Evolutionary conservation across 2,113 vertebrate genomes (phyloP).

Genomic region (Carettochelys insculpta): DNA sequence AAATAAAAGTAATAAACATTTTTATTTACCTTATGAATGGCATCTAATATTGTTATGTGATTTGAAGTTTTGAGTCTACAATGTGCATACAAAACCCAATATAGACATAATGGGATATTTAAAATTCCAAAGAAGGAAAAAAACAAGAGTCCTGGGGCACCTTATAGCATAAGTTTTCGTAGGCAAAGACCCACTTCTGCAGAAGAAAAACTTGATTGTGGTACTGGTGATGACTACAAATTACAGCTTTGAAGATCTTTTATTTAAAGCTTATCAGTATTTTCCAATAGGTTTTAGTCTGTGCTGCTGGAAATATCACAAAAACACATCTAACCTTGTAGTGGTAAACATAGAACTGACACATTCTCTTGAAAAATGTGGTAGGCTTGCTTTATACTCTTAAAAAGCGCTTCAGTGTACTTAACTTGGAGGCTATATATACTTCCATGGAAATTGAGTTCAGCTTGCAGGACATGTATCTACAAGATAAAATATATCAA

Average conservation of each 20-base stretch:
- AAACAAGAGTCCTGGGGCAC: no score
- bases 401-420: constrained; percentile 53
- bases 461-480: constrained; percentile 54
- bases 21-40: neutral
- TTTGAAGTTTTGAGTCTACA: neutral
- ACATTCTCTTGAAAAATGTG: constrained; percentile 70
- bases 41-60: neutral
- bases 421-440: constrained; percentile 60
- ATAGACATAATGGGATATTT: neutral
- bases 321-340: constrained; percentile 49
- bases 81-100: neutral
- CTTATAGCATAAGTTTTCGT: no score
- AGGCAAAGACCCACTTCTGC: no score
- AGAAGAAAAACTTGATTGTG: neutral
- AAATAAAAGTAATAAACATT: neutral
- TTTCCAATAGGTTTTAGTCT: neutral
- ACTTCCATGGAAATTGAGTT: constrained; percentile 68
- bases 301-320: neutral
- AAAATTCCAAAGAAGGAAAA: no score
- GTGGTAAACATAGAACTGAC: constrained; percentile 54
- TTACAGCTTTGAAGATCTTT: neutral
- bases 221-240: neutral
- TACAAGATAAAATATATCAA: neutral
- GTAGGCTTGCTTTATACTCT: constrained; percentile 60
- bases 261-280: neutral